Base-by-base conservation (phyloP, 2,113 vertebrate genomes). In the Oncorhynchus keta region DNA sequence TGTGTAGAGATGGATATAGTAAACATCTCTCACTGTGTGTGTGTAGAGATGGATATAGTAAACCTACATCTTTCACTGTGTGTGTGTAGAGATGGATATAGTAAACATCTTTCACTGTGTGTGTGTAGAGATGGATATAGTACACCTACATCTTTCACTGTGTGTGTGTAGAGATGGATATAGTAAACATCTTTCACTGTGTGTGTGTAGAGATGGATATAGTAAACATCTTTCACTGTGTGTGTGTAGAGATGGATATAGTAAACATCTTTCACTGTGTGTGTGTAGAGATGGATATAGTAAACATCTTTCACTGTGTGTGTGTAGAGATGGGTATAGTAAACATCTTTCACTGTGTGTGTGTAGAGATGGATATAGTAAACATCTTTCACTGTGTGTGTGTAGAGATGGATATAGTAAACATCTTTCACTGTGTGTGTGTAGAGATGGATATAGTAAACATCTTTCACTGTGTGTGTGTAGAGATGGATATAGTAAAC, bases 1-100 rank as follows among this genome's bases (percentile, higher is more conserved):
- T 64, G 72, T 66, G 73, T 66, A 39, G 14, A 85, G 87, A 98
- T 97, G 96, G 96, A 97, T 28, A 28, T 28, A 28, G 2, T 28
- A 28, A 28, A 28, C 28, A 28, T 28, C 2, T 28, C 0, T 28
- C 28, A 28, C 28, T 28, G 20, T 62, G 72, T 74, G n/a, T 64
- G 30, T 64, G 20, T 74, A 28, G 28, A 28, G 28, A 28, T 28
- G 28, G 28, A 0, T 28, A 28, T 28, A 28, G 28, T 26, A 26
- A 26, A 26, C n/a, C n/a, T n/a, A n/a, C 26, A 26, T 28, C 28
- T 28, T 2, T 28, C 28, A 28, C 28, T 28, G 72, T 62, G 72
- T 64, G 72, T 64, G 72, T 66, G 73, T 66, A 39, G 14, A 85
- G 87, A 98, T 97, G 96, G 96, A 0, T 28, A 28, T 28, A 28